These are phyloP conservation scores for Beroe forskalii DNA, from an alignment of 37 sponge, comb jelly and placozoan genomes.

Conservation along the genomic window DNA sequence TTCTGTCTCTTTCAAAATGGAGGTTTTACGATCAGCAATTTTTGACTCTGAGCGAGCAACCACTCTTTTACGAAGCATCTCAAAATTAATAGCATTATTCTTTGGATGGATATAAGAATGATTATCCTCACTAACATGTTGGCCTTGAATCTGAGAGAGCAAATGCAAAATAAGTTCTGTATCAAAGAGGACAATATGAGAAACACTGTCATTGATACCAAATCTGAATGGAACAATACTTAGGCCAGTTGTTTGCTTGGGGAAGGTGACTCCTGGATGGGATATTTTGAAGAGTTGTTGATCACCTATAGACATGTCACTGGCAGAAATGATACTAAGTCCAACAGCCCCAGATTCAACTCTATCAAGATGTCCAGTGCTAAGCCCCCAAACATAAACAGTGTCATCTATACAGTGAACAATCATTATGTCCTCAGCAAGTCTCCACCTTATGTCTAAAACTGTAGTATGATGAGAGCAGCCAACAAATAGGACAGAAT, in stretches of 20 bases:
- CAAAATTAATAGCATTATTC: background rate
- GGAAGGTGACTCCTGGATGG: background rate
- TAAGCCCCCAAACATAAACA: conserved; percentile 58
- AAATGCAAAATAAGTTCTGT: conserved; percentile 39
- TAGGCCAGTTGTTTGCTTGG: conserved; percentile 7
- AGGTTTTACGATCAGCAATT: background rate
- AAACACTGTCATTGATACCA: background rate
- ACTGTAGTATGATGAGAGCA: conserved; percentile 21
- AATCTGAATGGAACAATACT: conserved; percentile 32
- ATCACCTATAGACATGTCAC: background rate
- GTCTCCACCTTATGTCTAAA: conserved; percentile 57
- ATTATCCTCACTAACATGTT: background rate
- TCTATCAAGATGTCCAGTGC: conserved; percentile 55
- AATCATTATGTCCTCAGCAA: conserved; percentile 21
- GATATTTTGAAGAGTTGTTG: background rate
- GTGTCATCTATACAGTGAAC: conserved; percentile 58
- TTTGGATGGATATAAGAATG: background rate
- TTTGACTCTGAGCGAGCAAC: background rate
- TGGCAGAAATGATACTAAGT: background rate
- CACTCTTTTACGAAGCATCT: background rate
- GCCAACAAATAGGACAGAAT: background rate
- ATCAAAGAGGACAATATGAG: conserved; percentile 32
- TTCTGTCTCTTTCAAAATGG: conserved; percentile 44
- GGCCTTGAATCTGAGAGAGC: conserved; percentile 15
- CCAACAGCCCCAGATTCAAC: conserved; percentile 39